phyloP scores from a whole-genome alignment of 2,888 invertebrate genomes.

The Callimorpha dominula region DNA sequence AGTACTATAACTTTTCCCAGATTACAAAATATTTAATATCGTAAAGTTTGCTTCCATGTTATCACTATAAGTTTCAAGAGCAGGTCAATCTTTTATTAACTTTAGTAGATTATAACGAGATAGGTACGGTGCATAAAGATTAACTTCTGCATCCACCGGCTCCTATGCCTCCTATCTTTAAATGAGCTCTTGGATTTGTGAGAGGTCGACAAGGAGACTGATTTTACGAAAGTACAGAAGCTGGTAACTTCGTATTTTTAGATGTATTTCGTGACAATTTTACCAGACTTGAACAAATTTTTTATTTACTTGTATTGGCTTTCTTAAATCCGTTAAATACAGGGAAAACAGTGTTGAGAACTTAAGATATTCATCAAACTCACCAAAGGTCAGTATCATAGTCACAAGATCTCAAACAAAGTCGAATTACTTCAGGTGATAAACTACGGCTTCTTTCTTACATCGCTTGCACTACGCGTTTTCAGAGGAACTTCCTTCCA shows the following conservation, averaged over 20 bases:
- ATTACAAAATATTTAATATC: too few species aligned
- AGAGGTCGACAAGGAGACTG: background rate
- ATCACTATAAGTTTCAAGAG: slow-evolving; percentile 39
- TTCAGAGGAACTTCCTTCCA: too few species aligned
- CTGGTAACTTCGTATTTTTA: background rate
- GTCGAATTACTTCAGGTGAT: too few species aligned
- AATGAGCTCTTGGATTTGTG: slow-evolving; percentile 40
- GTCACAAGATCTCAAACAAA: too few species aligned
- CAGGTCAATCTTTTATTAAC: slow-evolving; percentile 61
- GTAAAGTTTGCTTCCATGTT: slow-evolving; percentile 53
- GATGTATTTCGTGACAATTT: background rate
- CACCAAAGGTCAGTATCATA: too few species aligned
- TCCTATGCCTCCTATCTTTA: slow-evolving; percentile 61
- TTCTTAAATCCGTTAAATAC: too few species aligned
- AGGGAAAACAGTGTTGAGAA: too few species aligned
- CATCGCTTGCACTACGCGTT: too few species aligned
- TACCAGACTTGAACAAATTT: background rate
- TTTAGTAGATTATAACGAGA: slow-evolving; percentile 63
- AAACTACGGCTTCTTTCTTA: too few species aligned
- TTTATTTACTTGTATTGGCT: too few species aligned
- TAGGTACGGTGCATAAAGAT: slow-evolving; percentile 67
- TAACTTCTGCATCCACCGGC: slow-evolving; percentile 70
- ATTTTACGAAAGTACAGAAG: background rate
- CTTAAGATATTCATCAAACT: too few species aligned
- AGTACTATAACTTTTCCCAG: too few species aligned